Evolutionary conservation across 2,888 invertebrate genomes (phyloP).

Genomic region (Mesorhabditis sp.): DNA sequence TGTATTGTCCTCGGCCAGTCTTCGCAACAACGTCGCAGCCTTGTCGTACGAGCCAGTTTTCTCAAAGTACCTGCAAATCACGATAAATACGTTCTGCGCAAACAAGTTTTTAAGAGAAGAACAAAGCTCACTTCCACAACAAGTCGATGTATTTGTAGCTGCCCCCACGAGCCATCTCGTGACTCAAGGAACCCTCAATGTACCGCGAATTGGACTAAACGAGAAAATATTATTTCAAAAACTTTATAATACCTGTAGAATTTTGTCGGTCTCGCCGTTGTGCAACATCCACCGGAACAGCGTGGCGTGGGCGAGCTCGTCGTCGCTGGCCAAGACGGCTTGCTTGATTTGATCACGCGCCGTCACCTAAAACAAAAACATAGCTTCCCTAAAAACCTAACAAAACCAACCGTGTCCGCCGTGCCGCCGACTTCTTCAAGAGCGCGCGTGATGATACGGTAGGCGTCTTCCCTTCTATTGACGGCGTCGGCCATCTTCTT

Average conservation of each 20-base stretch:
- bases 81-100: background rate
- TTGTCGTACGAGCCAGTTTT: constrained; percentile 79
- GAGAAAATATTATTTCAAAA: constrained; percentile 9
- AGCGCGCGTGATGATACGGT: constrained; percentile 7
- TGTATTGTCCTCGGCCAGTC: constrained; percentile 71
- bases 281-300: constrained; percentile 67
- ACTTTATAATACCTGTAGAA: constrained; percentile 27
- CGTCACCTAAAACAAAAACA: constrained; percentile 26
- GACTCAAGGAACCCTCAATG: constrained; percentile 73
- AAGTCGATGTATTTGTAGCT: constrained; percentile 67
- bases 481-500: constrained; percentile 21
- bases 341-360: constrained; percentile 65
- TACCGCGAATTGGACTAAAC: constrained; percentile 66
- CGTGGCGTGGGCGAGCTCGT: constrained; percentile 84
- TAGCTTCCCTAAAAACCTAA: background rate
- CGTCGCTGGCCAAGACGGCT: constrained; percentile 65
- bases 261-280: constrained; percentile 35
- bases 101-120: background rate
- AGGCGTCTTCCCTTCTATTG: constrained; percentile 20
- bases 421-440: background rate
- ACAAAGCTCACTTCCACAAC: constrained; percentile 78
- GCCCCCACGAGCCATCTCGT: constrained; percentile 52
- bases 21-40: constrained; percentile 84
- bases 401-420: constrained; percentile 3
- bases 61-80: constrained; percentile 70